A percentile compares a stretch with the other conserved stretches of the same genome.
Conservation (phyloP, 1,140 invertebrate species). For the Diorhabda sublineata region DNA sequence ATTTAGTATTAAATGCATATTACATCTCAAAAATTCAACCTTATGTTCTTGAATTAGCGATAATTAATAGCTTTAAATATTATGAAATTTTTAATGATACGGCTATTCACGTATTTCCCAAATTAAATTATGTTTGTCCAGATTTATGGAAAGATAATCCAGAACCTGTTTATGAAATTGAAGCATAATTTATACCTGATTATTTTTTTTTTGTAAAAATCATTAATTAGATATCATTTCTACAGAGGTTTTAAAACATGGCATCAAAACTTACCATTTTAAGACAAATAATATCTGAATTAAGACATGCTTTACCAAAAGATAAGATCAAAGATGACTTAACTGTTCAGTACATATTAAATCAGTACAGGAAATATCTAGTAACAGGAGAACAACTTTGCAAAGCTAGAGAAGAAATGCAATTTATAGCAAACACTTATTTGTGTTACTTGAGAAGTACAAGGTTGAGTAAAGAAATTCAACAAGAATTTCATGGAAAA, state of each 20-base stretch:
- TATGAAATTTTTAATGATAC: constrained; percentile 69
- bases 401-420: constrained; percentile 73
- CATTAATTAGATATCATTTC: neutral
- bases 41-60: constrained; percentile 55
- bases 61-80: constrained; percentile 64
- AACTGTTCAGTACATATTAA: constrained; percentile 62
- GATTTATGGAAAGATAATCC: constrained; percentile 55
- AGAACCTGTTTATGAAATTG: constrained; percentile 55
- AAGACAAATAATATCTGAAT: constrained; percentile 57
- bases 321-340: constrained; percentile 56
- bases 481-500: constrained; percentile 65
- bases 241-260: constrained; percentile 10
- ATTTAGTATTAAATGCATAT: constrained; percentile 48
- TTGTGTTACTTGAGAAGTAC: constrained; percentile 66
- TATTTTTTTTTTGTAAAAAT: neutral
- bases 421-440: constrained; percentile 66
- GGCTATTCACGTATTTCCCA: constrained; percentile 62
- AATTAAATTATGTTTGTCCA: constrained; percentile 47
- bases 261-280: constrained; percentile 43
- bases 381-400: constrained; percentile 76
- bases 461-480: constrained; percentile 65
- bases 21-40: constrained; percentile 58
- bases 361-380: constrained; percentile 66
- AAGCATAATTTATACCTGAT: constrained; percentile 56
- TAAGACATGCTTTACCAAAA: constrained; percentile 52